Percentiles rank a stretch among this genome's conserved stretches.
These are phyloP conservation scores for Eublepharis macularius DNA, from an alignment of 2,113 vertebrate species.

Conservation along the genomic window DNA sequence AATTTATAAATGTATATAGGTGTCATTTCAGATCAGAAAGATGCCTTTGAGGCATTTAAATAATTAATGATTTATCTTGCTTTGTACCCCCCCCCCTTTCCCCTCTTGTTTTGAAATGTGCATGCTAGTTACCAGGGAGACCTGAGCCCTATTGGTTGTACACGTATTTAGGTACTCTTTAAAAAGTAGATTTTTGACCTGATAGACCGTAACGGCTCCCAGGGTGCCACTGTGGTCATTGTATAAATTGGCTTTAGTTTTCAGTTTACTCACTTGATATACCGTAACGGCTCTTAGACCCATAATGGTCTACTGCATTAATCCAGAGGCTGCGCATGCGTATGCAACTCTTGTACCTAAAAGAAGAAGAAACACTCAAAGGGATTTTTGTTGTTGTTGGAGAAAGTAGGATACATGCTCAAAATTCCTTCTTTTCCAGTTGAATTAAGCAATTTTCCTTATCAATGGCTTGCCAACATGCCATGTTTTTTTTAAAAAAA, in stretches of 20 bases:
- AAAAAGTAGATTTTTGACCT: constrained; percentile 72
- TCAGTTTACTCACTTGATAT: constrained; percentile 66
- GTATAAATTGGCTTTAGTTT: constrained; percentile 69
- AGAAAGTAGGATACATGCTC: not conserved
- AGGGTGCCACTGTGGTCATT: constrained; percentile 63
- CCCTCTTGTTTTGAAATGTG: constrained; percentile 51
- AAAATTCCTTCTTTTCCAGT: constrained; percentile 49
- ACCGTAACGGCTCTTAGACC: constrained; percentile 58
- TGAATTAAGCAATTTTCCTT: constrained; percentile 15
- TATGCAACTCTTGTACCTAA: constrained; percentile 60
- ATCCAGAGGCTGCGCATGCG: constrained; percentile 71
- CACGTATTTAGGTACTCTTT: constrained; percentile 58
- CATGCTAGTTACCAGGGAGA: constrained; percentile 56
- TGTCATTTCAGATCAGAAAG: constrained; percentile 20
- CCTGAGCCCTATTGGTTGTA: constrained; percentile 58
- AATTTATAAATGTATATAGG: constrained; percentile 28
- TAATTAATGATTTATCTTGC: constrained; percentile 1
- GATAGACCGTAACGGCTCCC: constrained; percentile 66
- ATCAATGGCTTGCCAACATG: not conserved
- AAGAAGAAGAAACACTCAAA: constrained; percentile 41
- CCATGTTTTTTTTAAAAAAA: not conserved
- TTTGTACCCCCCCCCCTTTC: constrained; percentile 28
- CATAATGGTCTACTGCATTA: constrained; percentile 60
- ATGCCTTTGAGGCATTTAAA: constrained; percentile 40
- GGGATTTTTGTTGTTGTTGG: constrained; percentile 41